Conservation (phyloP, 1,140 invertebrate genomes). For the Pantala flavescens region DNA sequence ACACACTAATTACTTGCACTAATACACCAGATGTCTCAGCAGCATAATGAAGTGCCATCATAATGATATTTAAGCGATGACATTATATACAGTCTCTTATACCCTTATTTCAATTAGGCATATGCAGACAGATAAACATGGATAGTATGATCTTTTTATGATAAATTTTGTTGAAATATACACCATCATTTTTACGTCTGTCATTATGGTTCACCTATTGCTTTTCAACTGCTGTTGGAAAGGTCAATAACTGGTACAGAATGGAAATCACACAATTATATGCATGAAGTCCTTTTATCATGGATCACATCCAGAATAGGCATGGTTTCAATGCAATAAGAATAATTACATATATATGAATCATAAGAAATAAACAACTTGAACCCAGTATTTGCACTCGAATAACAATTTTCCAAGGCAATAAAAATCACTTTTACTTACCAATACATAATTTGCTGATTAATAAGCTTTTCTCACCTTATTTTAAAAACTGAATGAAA, state of each 20-base stretch:
- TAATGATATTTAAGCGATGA: not conserved
- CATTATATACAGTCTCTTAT: not conserved
- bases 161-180: not conserved
- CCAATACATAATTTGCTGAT: not conserved
- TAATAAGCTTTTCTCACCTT: not conserved
- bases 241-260: not conserved
- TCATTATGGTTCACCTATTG: too few species aligned
- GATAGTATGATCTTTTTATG: not conserved
- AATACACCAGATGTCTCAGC: not conserved
- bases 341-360: not conserved
- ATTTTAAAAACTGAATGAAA: not conserved
- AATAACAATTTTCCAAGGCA: constrained; percentile 10
- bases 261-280: not conserved
- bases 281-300: not conserved
- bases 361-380: not conserved
- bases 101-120: not conserved
- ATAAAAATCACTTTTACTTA: constrained; percentile 12
- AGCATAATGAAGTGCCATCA: not conserved
- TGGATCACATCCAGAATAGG: not conserved
- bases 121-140: not conserved
- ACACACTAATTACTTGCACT: not conserved
- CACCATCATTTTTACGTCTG: not conserved
- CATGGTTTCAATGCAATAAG: not conserved
- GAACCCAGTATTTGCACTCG: constrained; percentile 5
- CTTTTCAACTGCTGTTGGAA: too few species aligned